Conservation (phyloP, 2,888 invertebrate species). For the Oxystoma pomonae region DNA sequence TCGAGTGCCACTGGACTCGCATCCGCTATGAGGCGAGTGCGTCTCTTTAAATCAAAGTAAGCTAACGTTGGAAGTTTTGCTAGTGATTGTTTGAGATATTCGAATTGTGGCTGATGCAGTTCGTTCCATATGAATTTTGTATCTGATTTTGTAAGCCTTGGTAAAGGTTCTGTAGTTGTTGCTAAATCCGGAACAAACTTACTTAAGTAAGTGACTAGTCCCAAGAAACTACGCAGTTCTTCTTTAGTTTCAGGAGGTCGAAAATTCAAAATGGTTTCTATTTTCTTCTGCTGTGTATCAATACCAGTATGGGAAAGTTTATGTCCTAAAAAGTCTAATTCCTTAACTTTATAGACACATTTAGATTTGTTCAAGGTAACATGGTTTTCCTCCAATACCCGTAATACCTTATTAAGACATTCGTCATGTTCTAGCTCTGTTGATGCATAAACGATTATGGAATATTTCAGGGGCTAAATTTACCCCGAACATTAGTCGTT, state of each 20-base stretch:
- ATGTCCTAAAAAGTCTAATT: conserved; percentile 20
- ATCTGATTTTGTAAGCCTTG: conserved; percentile 7
- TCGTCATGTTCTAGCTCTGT: conserved; percentile 28
- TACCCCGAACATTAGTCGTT: conserved; percentile 40
- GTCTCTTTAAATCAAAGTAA: conserved; percentile 25
- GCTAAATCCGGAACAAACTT: conserved; percentile 25
- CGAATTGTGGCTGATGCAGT: conserved; percentile 21
- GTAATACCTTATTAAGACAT: conserved; percentile 13
- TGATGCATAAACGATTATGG: conserved; percentile 34
- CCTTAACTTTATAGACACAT: conserved; percentile 19
- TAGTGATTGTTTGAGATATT: conserved; percentile 6
- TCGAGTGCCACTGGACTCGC: conserved; percentile 34
- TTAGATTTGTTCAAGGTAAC: conserved; percentile 22
- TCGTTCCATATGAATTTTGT: conserved; percentile 8
- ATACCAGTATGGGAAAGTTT: conserved; percentile 37
- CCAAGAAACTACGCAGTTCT: conserved; percentile 27
- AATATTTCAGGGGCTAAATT: conserved; percentile 36
- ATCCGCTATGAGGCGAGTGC: conserved; percentile 30
- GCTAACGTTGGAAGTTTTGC: conserved; percentile 25
- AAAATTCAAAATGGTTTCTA: conserved; percentile 20
- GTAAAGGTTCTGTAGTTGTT: conserved; percentile 4
- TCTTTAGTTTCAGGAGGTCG: conserved; percentile 29
- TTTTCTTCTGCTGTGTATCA: conserved; percentile 25
- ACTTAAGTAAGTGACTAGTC: conserved; percentile 26
- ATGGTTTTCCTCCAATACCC: conserved; percentile 16